These are phyloP conservation scores for Cerastis leucographa DNA, from an alignment of 2,888 invertebrate genomes.

Conservation along the genomic window DNA sequence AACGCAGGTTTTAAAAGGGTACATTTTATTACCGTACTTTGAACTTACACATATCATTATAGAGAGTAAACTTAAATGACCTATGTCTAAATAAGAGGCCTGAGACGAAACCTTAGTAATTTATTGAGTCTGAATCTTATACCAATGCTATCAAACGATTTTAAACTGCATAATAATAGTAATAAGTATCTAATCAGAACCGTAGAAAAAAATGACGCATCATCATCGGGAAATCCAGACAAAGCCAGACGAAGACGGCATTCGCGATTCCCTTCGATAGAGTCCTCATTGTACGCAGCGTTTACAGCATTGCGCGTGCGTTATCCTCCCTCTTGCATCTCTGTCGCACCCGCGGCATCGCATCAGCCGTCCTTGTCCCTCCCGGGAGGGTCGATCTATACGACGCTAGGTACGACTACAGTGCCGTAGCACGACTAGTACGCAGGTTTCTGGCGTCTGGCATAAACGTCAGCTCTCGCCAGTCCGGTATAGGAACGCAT, in stretches of 20 bases:
- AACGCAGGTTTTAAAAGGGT: slow-evolving; percentile 55
- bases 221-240: slow-evolving; percentile 89
- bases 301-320: slow-evolving; percentile 87
- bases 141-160: slow-evolving; percentile 42
- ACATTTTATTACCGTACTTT: slow-evolving; percentile 51
- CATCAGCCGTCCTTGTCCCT: slow-evolving; percentile 76
- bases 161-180: slow-evolving; percentile 61
- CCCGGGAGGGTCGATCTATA: slow-evolving; percentile 90
- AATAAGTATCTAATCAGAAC: slow-evolving; percentile 63
- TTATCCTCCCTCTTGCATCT: slow-evolving; percentile 81
- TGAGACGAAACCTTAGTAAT: slow-evolving; percentile 12
- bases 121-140: slow-evolving; percentile 30
- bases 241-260: slow-evolving; percentile 87
- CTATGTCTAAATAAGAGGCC: slow-evolving; percentile 38
- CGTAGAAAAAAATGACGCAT: slow-evolving; percentile 84
- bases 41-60: slow-evolving; percentile 49
- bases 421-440: slow-evolving; percentile 86
- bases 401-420: slow-evolving; percentile 88
- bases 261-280: slow-evolving; percentile 85
- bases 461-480: slow-evolving; percentile 82
- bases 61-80: slow-evolving; percentile 44
- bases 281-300: slow-evolving; percentile 85
- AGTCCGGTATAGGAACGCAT: slow-evolving; percentile 80
- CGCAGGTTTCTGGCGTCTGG: slow-evolving; percentile 88
- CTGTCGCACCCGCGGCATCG: slow-evolving; percentile 69